Evolutionary conservation across 2,113 vertebrate species (phyloP), one percentile per base, ranked within the genome.

Genomic region (Balaeniceps rex): DNA sequence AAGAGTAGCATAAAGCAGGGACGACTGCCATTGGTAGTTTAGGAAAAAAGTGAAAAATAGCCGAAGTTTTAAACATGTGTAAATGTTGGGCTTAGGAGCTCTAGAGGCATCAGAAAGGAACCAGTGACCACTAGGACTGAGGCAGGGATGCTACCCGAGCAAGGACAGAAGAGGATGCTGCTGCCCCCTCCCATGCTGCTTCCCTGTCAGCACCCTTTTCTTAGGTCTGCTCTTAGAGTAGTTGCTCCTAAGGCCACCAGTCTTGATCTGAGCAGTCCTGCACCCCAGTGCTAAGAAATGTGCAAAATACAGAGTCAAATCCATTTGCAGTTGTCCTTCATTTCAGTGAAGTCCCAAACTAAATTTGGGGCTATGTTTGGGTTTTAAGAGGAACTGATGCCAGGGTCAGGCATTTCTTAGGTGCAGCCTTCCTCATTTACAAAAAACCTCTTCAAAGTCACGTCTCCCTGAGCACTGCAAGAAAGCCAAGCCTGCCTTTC

Each of bases 131-230:
- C 57, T 52, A 42, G 14, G 18, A 54, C 61, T 42, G 26, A 92
- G 29, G 38, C 47, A 79, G 36, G 19, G 57, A 26, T 2, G 5
- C 38, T 64, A n/a, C 33, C 4, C 0, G 2, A 68, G 25, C 33
- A 71, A 80, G 26, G 26, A 52, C n/a, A 76, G 71, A 68, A 83
- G 19, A 52, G 26, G 66, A 76, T 86, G 38, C 44, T 75, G 42
- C 51, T 0, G 0, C 12, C 5, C 12, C 22, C 14, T 76, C 25
- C 38, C 31, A 58, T 2, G 1, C 51, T 54, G 28, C 38, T 64
- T 71, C 66, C 58, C 19, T 2, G 2, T 25, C 22, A 71, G 42
- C 25, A 15, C 15, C 6, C 12, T 44, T 83, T 60, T 33, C 1
- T n/a, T 18, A 68, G 34, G 14, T 79, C 61, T 95, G 7, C 61